These are phyloP conservation scores for Phyllotreta striolata DNA, from an alignment of 2,888 invertebrate species.

Conservation along the genomic window DNA sequence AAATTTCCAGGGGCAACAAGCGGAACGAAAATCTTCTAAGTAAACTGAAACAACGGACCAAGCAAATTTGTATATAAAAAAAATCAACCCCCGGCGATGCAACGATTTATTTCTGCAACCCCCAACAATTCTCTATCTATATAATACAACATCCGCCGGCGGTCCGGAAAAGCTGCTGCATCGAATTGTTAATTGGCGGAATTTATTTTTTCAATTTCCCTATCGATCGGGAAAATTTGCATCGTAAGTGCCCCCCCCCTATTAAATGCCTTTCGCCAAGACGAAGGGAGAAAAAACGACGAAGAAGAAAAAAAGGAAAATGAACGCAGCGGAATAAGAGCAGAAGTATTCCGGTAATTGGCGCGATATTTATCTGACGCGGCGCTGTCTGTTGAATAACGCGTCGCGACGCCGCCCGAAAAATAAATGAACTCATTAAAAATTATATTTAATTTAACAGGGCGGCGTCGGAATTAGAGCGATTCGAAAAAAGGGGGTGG, in stretches of 20 bases:
- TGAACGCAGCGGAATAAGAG: slow-evolving; percentile 2
- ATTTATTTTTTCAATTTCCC: slow-evolving; percentile 42
- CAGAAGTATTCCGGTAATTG: slow-evolving; percentile 22
- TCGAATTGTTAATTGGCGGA: slow-evolving; percentile 39
- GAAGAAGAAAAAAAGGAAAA: too few relatives aligned
- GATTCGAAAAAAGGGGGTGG: neutral
- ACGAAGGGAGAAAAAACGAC: neutral
- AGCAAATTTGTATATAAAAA: too few relatives aligned
- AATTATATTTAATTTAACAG: slow-evolving; percentile 13
- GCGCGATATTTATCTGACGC: slow-evolving; percentile 27
- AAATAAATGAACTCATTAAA: slow-evolving; percentile 18
- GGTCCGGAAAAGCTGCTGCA: slow-evolving; percentile 35
- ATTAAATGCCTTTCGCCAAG: slow-evolving; percentile 30
- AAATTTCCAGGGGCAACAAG: too few relatives aligned
- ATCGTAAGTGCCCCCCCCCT: slow-evolving; percentile 32
- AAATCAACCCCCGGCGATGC: slow-evolving; percentile 1
- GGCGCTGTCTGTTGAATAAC: slow-evolving; percentile 20
- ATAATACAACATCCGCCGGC: slow-evolving; percentile 4
- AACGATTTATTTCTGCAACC: slow-evolving; percentile 35
- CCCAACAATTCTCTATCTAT: slow-evolving; percentile 29
- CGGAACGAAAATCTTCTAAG: too few relatives aligned
- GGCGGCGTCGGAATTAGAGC: neutral
- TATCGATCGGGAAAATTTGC: slow-evolving; percentile 39
- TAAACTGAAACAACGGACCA: too few relatives aligned
- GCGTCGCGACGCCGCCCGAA: neutral